Percentiles rank a stretch among this genome's conserved stretches.
These are phyloP conservation scores for Leptopilina syphax DNA, from an alignment of 2,888 invertebrate genomes.

Conservation along the genomic window DNA sequence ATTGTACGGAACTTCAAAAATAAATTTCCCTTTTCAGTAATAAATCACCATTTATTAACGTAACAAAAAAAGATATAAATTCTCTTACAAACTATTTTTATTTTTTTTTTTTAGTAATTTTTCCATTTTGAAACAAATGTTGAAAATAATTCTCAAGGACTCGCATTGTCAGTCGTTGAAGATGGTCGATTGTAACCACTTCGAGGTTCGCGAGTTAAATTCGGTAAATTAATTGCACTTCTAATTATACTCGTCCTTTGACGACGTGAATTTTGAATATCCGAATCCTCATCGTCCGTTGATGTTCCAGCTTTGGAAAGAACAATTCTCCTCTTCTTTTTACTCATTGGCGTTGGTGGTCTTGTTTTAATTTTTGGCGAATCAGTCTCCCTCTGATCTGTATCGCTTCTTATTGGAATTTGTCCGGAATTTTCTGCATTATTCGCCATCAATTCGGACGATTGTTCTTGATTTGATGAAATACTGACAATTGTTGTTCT, in stretches of 20 bases:
- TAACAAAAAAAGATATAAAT: too few relatives aligned
- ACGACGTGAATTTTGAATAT: constrained; percentile 51
- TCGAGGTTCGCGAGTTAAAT: constrained; percentile 66
- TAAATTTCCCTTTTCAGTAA: too few relatives aligned
- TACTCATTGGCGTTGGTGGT: constrained; percentile 65
- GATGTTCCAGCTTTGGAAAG: constrained; percentile 73
- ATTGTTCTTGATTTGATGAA: constrained; percentile 38
- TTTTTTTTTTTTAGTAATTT: too few relatives aligned
- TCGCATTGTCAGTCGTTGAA: constrained; percentile 44
- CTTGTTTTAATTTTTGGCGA: constrained; percentile 56
- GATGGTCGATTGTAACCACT: constrained; percentile 63
- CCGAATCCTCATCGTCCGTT: constrained; percentile 77
- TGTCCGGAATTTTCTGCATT: neutral
- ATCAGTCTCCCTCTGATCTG: constrained; percentile 45
- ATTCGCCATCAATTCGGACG: constrained; percentile 47
- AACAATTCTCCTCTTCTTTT: constrained; percentile 75
- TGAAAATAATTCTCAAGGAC: neutral
- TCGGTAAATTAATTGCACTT: constrained; percentile 60
- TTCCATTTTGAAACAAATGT: too few relatives aligned
- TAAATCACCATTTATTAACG: too few relatives aligned
- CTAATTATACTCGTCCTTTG: constrained; percentile 42
- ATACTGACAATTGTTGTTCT: constrained; percentile 50
- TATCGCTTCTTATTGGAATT: constrained; percentile 31
- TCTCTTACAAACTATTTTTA: too few relatives aligned
- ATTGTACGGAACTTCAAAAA: too few relatives aligned